Conservation (phyloP, 2,888 invertebrate genomes). For the Dynastes tityus region DNA sequence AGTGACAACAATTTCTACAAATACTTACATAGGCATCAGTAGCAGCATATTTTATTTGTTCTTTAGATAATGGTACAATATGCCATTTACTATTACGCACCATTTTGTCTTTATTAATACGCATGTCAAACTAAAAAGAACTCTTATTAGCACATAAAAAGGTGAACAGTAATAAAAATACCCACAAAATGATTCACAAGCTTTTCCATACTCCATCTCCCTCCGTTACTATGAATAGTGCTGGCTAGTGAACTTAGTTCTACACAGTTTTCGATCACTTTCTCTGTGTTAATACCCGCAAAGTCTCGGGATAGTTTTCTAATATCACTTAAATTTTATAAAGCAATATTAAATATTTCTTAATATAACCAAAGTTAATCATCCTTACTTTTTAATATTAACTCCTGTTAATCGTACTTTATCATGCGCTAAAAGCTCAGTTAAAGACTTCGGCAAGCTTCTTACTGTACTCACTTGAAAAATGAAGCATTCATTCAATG, state of each 20-base stretch:
- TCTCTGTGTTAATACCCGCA: slow-evolving; percentile 72
- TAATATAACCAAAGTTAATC: slow-evolving; percentile 5
- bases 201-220: slow-evolving; percentile 76
- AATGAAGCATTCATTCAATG: slow-evolving; percentile 74
- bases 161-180: slow-evolving; percentile 24
- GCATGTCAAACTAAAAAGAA: slow-evolving; percentile 69
- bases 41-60: slow-evolving; percentile 76
- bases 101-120: slow-evolving; percentile 73
- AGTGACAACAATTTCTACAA: slow-evolving; percentile 7
- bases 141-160: no score
- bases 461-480: slow-evolving; percentile 74
- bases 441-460: slow-evolving; percentile 74
- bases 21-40: slow-evolving; percentile 78
- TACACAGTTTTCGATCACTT: slow-evolving; percentile 74
- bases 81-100: slow-evolving; percentile 78
- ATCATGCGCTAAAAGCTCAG: slow-evolving; percentile 73
- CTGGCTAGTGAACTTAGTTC: slow-evolving; percentile 76
- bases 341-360: slow-evolving; percentile 41
- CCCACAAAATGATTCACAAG: slow-evolving; percentile 74
- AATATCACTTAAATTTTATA: slow-evolving; percentile 72
- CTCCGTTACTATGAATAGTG: slow-evolving; percentile 70
- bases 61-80: slow-evolving; percentile 72
- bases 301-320: slow-evolving; percentile 78
- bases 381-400: slow-evolving; percentile 76
- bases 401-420: slow-evolving; percentile 77